These are phyloP conservation scores for Limenitis camilla DNA, from an alignment of 2,888 invertebrate species.

Conservation along the genomic window DNA sequence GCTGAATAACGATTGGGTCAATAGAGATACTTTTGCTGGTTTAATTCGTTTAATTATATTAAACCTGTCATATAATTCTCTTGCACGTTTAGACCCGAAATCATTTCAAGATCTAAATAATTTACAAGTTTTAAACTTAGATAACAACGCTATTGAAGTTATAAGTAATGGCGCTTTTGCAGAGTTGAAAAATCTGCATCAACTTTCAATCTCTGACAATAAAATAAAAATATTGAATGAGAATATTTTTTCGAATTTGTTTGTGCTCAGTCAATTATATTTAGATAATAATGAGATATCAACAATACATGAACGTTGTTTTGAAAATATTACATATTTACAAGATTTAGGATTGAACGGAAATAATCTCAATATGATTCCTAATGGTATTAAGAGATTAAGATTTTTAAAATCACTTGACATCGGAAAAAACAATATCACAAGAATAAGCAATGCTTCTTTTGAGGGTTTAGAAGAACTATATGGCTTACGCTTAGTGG, in stretches of 20 bases:
- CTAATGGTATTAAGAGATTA: slow-evolving; percentile 79
- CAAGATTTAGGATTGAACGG: slow-evolving; percentile 85
- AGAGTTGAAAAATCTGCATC: slow-evolving; percentile 83
- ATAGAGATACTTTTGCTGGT: slow-evolving; percentile 83
- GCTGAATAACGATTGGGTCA: slow-evolving; percentile 83
- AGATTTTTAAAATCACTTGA: slow-evolving; percentile 83
- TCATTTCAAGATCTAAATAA: slow-evolving; percentile 84
- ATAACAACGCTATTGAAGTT: slow-evolving; percentile 80
- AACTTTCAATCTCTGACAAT: slow-evolving; percentile 82
- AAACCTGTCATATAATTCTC: slow-evolving; percentile 81
- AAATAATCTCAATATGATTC: slow-evolving; percentile 79
- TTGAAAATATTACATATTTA: slow-evolving; percentile 84
- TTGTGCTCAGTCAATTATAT: slow-evolving; percentile 81
- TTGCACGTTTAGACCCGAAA: slow-evolving; percentile 80
- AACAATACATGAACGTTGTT: slow-evolving; percentile 78
- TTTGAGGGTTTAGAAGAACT: slow-evolving; percentile 84
- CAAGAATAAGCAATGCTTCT: slow-evolving; percentile 80
- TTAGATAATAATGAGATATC: slow-evolving; percentile 83
- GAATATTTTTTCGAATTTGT: slow-evolving; percentile 81
- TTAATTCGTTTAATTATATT: slow-evolving; percentile 82
- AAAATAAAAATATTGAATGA: slow-evolving; percentile 78
- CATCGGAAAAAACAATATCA: slow-evolving; percentile 86
- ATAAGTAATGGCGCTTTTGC: slow-evolving; percentile 83
- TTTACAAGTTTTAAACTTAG: slow-evolving; percentile 83
- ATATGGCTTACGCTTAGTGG: slow-evolving; percentile 83